Evolutionary conservation across 1,140 invertebrate genomes (phyloP).

Genomic region (Drosophila burlai): DNA sequence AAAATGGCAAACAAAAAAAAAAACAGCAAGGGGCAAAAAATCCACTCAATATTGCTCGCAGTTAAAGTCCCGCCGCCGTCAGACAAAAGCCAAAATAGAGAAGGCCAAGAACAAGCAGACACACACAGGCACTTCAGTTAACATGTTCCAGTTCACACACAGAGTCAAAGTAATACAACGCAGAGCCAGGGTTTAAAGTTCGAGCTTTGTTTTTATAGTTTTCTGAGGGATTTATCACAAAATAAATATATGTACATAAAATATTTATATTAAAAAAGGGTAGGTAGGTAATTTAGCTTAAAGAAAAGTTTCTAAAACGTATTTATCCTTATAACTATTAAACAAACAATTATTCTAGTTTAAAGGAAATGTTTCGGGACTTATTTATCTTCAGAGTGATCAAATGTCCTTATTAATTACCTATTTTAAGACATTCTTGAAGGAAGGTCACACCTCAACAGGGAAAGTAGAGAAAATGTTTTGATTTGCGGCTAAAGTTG

Average conservation of each 20-base stretch:
- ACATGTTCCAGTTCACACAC: slow-evolving; percentile 16
- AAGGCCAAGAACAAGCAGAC: slow-evolving; percentile 28
- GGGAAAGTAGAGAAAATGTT: slow-evolving; percentile 29
- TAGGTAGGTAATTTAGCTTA: accelerated
- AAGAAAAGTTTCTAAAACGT: background rate
- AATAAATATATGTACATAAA: background rate
- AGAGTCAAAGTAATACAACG: background rate
- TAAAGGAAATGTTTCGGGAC: background rate
- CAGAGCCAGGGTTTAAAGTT: background rate
- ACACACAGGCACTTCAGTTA: slow-evolving; percentile 17
- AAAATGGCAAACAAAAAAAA: slow-evolving; percentile 34
- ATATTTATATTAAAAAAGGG: background rate
- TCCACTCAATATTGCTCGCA: slow-evolving; percentile 51
- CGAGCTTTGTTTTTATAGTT: background rate
- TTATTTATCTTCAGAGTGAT: background rate
- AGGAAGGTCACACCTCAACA: background rate
- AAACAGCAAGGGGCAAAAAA: slow-evolving; percentile 21
- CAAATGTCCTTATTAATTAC: background rate
- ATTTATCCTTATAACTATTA: background rate
- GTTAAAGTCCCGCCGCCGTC: slow-evolving; percentile 30
- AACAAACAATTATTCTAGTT: background rate
- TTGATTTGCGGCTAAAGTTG: slow-evolving; percentile 14
- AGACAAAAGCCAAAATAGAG: slow-evolving; percentile 44
- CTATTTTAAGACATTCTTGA: background rate
- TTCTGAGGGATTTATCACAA: background rate